phyloP scores from a whole-genome alignment of 2,888 invertebrate species.

The Pemphredon lugubris region DNA sequence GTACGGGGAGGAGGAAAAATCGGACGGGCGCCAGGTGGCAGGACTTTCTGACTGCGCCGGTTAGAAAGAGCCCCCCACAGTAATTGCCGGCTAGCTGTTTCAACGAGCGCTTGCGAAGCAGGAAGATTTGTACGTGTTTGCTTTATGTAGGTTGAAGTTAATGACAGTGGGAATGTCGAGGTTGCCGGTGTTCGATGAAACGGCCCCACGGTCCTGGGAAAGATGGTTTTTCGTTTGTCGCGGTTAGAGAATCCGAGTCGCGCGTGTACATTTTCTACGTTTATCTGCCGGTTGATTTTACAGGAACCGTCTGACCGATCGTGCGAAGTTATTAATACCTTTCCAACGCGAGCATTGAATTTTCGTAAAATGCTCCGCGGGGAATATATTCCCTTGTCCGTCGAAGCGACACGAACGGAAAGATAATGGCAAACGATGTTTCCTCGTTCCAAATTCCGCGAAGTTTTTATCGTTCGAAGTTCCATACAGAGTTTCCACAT shows the following conservation, averaged over 20 bases:
- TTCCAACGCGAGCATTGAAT: too few relatives aligned
- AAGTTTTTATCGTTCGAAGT: too few relatives aligned
- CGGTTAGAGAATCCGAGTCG: too few relatives aligned
- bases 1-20: conserved; percentile 10
- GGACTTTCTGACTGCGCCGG: conserved; percentile 1
- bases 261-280: too few relatives aligned
- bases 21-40: conserved; percentile 35
- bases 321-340: too few relatives aligned
- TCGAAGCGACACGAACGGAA: too few relatives aligned
- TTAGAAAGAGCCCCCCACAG: background rate
- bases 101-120: background rate
- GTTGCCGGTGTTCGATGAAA: background rate
- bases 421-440: too few relatives aligned
- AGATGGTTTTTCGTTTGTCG: background rate
- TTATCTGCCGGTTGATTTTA: too few relatives aligned
- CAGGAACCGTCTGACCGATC: too few relatives aligned
- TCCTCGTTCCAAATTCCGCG: background rate
- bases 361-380: too few relatives aligned
- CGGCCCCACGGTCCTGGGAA: background rate
- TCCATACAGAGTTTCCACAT: too few relatives aligned
- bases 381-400: too few relatives aligned
- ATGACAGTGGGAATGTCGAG: conserved; percentile 8
- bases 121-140: conserved; percentile 9
- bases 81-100: conserved; percentile 27
- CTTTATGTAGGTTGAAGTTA: background rate